Conservation (phyloP, 2,797 vertebrate species). For the Trachurus trachurus region DNA sequence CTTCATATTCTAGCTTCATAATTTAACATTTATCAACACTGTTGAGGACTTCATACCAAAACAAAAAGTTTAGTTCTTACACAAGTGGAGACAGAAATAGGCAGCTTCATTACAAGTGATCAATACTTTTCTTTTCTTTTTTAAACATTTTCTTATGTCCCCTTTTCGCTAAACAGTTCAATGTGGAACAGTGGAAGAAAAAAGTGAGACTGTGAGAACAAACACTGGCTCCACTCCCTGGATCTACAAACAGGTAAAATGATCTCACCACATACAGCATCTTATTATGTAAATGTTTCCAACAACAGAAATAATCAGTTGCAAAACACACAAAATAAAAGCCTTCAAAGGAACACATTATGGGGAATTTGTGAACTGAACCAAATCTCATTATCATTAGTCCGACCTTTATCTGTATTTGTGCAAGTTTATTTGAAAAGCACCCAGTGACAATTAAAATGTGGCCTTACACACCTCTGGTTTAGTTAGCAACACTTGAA, state of each 20-base stretch:
- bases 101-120: slow-evolving; percentile 42
- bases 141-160: slow-evolving; percentile 17
- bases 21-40: slow-evolving; percentile 75
- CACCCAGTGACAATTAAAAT: not conserved
- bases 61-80: slow-evolving; percentile 43
- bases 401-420: slow-evolving; percentile 13
- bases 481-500: slow-evolving; percentile 12
- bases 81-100: slow-evolving; percentile 40
- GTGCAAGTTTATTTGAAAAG: slow-evolving; percentile 11
- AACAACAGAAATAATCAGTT: not conserved
- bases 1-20: slow-evolving; percentile 74
- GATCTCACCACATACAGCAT: not conserved
- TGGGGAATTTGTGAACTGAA: not conserved
- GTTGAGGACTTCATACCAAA: slow-evolving; percentile 46
- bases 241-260: slow-evolving; percentile 22
- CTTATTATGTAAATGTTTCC: not conserved
- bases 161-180: slow-evolving; percentile 33
- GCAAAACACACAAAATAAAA: slow-evolving; percentile 1
- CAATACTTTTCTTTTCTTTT: not conserved
- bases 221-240: slow-evolving; percentile 19
- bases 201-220: not conserved
- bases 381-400: slow-evolving; percentile 8
- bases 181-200: not conserved
- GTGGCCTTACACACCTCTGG: not conserved
- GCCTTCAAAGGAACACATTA: slow-evolving; percentile 1